Evolutionary conservation across 2,888 invertebrate genomes (phyloP), one percentile per base, ranked within the genome.

Genomic region (Odontothrips loti): DNA sequence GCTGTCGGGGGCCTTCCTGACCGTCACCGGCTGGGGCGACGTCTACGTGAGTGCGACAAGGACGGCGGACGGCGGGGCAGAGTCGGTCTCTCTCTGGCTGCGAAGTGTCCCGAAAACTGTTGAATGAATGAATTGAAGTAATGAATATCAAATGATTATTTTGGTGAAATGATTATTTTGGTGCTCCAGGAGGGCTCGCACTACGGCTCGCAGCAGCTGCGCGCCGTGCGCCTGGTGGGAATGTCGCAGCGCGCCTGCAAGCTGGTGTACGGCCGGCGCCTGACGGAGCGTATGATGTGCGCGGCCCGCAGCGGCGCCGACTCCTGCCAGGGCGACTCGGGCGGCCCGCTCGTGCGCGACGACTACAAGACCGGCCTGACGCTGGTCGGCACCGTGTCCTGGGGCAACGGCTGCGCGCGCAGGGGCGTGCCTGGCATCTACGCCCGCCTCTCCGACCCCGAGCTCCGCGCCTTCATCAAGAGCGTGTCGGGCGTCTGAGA

Each of bases 281-380:
- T 83, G 43, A 82, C 80, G 20, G 75, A 17, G 8, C 29, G 47
- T 17, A 82, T 82, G 83, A 80, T 83, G 79, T 83, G 83, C 75
- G 83, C 82, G 47, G 82, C 80, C 20, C 51, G 80, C 47, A 81
- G 81, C 23, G 82, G 82, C 23, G 81, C 81, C 51, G 83, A 82
- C 78, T 79, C 82, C 17, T 83, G 83, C 80, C 82, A 82, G 79
- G 83, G 82, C 15, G 83, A 83, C 80, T 80, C 81, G 12, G 83
- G 83, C 34, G 83, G 83, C 9, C 82, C 83, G 63, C 82, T 83
- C 34, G 80, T 79, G 1, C 75, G 75, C 15, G 1, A n/a, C 20
- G 63, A 63, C 63, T 17, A 17, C 63, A n/a, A 15, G 20, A n/a
- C 9, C 63, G 51, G 47, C n/a, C 80, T 63, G 1, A 58, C 27